These are phyloP conservation scores for Danionella dracula DNA, from an alignment of 2,797 vertebrate genomes.

Conservation along the genomic window DNA sequence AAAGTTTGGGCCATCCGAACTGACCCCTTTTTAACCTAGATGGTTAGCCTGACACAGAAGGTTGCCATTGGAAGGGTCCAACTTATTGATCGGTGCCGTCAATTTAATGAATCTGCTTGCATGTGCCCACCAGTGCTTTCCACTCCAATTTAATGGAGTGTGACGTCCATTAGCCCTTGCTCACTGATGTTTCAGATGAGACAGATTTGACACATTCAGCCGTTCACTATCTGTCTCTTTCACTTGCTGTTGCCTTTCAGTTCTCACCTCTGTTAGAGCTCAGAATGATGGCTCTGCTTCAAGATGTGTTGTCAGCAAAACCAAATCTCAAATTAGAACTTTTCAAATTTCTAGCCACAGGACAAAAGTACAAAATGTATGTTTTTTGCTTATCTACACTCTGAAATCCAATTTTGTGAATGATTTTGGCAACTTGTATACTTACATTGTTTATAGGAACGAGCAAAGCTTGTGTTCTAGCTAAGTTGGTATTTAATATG, in stretches of 20 bases:
- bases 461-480: no score
- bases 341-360: neutral
- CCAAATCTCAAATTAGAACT: neutral
- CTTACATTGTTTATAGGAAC: no score
- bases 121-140: conserved; percentile 32
- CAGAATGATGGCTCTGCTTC: neutral
- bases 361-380: neutral
- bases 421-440: no score
- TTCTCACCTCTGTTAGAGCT: neutral
- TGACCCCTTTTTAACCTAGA: conserved; percentile 53
- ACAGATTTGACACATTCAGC: conserved; percentile 14
- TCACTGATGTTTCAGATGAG: conserved; percentile 28
- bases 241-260: neutral
- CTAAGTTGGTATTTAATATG: no score
- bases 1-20: neutral
- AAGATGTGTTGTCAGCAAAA: neutral
- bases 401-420: no score
- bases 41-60: conserved; percentile 46
- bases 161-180: conserved; percentile 38
- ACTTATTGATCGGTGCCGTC: conserved; percentile 32
- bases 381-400: no score
- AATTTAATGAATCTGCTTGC: conserved; percentile 43
- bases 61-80: conserved; percentile 19
- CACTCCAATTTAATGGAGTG: conserved; percentile 25
- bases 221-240: neutral